Conservation (phyloP, 1,140 invertebrate genomes). For the Drosophila sturtevanti region DNA sequence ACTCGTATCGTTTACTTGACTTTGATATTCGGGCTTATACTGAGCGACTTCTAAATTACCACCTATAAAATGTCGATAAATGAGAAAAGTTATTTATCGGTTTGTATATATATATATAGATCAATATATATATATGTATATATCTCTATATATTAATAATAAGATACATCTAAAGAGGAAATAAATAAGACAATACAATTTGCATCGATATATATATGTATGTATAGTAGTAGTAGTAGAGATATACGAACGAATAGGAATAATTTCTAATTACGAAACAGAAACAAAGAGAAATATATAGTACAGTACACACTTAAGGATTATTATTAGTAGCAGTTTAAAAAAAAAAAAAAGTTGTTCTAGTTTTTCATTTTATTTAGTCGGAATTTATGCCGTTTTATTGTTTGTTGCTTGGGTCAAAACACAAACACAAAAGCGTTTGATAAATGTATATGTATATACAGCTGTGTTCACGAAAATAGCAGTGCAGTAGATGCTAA, state of each 20-base stretch:
- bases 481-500: no score
- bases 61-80: conserved; percentile 82
- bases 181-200: not conserved
- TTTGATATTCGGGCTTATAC: conserved; percentile 76
- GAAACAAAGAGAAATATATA: not conserved
- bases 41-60: conserved; percentile 79
- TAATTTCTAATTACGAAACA: conserved; percentile 2
- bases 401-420: not conserved
- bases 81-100: conserved; percentile 70
- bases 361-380: not conserved
- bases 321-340: not conserved
- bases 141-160: no score
- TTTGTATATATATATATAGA: not conserved
- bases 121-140: not conserved
- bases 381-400: not conserved
- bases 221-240: conserved; percentile 24
- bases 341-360: not conserved
- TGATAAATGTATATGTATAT: not conserved
- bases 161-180: not conserved
- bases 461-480: no score
- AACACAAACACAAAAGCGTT: no score
- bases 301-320: not conserved
- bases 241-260: conserved; percentile 10
- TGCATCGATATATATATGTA: no score
- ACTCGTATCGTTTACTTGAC: conserved; percentile 79